Conservation (phyloP, 2,113 vertebrate genomes). For the Oncorhynchus gorbuscha region DNA sequence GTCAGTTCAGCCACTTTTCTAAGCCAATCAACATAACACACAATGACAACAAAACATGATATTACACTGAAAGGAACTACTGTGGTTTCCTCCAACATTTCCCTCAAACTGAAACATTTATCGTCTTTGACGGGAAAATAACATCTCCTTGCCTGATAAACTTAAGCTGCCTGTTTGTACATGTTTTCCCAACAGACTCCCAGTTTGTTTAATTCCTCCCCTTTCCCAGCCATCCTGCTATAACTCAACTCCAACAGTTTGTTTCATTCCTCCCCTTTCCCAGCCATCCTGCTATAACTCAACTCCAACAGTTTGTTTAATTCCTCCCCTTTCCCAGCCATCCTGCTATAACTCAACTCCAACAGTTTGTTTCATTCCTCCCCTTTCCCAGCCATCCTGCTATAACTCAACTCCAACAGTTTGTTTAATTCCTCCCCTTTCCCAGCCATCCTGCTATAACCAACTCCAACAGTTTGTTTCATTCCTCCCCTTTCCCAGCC, state of each 20-base stretch:
- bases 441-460: constrained; percentile 68
- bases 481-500: constrained; percentile 41
- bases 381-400: constrained; percentile 62
- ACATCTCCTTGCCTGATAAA: background rate
- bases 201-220: constrained; percentile 26
- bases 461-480: constrained; percentile 43
- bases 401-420: constrained; percentile 54
- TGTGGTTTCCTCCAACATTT: background rate
- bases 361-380: constrained; percentile 38
- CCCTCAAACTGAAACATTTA: background rate
- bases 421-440: constrained; percentile 32
- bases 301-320: constrained; percentile 40
- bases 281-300: constrained; percentile 69
- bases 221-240: constrained; percentile 64
- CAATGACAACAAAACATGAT: background rate
- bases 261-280: constrained; percentile 22
- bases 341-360: constrained; percentile 66
- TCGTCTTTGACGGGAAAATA: no score
- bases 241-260: constrained; percentile 55
- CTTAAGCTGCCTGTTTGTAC: background rate
- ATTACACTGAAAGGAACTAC: background rate
- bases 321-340: constrained; percentile 44
- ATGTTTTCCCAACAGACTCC: constrained; percentile 2
- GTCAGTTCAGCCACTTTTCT: background rate
- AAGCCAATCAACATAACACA: background rate